Percentiles rank a stretch among this genome's conserved stretches.
Conservation (phyloP, 2,797 vertebrate species). For the Lemur catta region DNA sequence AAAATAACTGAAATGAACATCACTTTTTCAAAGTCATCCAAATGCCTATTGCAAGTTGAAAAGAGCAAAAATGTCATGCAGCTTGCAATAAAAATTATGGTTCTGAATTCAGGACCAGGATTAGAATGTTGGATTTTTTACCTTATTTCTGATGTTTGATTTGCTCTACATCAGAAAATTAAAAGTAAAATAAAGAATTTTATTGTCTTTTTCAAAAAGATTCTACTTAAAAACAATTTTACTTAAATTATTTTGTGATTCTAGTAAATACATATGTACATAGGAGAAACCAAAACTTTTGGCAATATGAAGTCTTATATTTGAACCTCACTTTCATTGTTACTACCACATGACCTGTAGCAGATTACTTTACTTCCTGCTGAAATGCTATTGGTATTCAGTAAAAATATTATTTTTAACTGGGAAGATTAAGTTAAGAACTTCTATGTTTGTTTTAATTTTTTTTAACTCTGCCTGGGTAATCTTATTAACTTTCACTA, state of each 20-base stretch:
- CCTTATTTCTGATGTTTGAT: neutral
- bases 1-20: neutral
- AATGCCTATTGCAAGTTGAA: neutral
- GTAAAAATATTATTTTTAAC: neutral
- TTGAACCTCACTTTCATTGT: neutral
- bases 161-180: neutral
- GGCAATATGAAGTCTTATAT: neutral
- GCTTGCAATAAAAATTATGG: neutral
- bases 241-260: neutral
- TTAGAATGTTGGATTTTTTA: neutral
- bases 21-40: neutral
- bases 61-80: neutral
- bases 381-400: neutral
- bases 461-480: neutral
- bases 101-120: neutral
- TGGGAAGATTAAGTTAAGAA: neutral
- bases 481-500: neutral
- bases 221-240: neutral
- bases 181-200: neutral
- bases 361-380: neutral
- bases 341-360: fast-evolving
- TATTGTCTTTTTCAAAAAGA: neutral
- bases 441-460: neutral
- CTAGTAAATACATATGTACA: neutral
- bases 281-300: neutral